Percentiles rank a stretch among this genome's conserved stretches.
Evolutionary conservation across 2,797 vertebrate genomes (phyloP).

Genomic region (Brotula barbata): DNA sequence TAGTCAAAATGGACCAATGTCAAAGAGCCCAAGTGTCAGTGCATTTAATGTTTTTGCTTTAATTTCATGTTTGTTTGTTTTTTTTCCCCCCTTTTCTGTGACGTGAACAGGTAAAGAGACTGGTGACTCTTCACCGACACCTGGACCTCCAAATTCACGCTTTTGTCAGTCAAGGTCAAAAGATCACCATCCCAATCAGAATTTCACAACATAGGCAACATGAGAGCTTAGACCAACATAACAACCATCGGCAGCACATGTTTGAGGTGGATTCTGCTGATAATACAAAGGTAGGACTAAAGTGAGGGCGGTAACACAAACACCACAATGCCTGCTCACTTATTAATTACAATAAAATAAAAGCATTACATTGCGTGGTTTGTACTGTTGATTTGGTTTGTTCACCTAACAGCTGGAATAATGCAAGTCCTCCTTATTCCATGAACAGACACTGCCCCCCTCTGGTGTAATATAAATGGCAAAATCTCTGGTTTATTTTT

Average conservation of each 20-base stretch:
- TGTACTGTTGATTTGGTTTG: neutral
- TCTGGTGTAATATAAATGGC: neutral
- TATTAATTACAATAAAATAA: too few species aligned
- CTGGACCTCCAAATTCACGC: slow-evolving; percentile 55
- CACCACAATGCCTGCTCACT: too few species aligned
- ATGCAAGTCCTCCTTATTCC: neutral
- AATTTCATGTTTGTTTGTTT: neutral
- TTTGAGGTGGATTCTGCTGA: neutral
- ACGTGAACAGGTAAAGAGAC: slow-evolving; percentile 56
- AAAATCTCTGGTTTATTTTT: neutral
- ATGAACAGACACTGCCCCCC: slow-evolving; percentile 42
- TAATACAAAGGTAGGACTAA: slow-evolving; percentile 45
- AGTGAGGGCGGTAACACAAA: neutral
- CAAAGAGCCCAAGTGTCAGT: too few species aligned
- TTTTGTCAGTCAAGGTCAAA: slow-evolving; percentile 57
- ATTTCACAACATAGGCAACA: slow-evolving; percentile 31
- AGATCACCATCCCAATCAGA: slow-evolving; percentile 49
- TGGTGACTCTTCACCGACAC: slow-evolving; percentile 56
- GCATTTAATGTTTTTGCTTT: neutral
- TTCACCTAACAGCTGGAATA: neutral
- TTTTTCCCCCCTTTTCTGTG: neutral
- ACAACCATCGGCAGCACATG: slow-evolving; percentile 11
- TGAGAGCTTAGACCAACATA: slow-evolving; percentile 10
- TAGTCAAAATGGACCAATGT: too few species aligned
- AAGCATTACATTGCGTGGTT: too few species aligned